A percentile compares a stretch with the other conserved stretches of the same genome.
These are phyloP conservation scores for Rapana venosa DNA, from an alignment of 2,888 invertebrate species.

Conservation along the genomic window DNA sequence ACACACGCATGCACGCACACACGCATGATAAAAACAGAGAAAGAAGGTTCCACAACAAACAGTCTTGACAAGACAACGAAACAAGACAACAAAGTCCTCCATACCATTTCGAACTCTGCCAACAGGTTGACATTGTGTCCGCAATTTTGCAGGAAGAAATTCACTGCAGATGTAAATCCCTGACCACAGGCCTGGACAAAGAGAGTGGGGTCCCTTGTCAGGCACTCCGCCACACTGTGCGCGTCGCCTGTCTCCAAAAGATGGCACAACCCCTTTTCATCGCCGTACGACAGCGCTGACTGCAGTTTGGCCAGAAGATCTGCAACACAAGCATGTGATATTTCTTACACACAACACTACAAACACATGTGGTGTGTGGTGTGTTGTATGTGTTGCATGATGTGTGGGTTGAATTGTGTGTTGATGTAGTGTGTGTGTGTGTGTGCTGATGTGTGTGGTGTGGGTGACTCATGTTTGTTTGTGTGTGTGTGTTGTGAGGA, in stretches of 20 bases:
- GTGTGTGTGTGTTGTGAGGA: not conserved
- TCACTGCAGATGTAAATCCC: not conserved
- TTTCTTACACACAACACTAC: not conserved
- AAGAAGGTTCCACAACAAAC: not conserved
- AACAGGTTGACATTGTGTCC: not conserved
- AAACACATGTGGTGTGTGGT: not conserved
- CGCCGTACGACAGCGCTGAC: not conserved
- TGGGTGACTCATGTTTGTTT: not conserved
- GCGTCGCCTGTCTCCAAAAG: not conserved
- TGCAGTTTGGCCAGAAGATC: not conserved
- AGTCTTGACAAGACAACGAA: not conserved
- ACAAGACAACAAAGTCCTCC: not conserved
- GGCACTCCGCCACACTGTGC: not conserved
- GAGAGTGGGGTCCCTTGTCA: constrained; percentile 9
- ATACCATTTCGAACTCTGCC: constrained; percentile 24
- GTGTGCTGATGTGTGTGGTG: not conserved
- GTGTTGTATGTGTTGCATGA: not conserved
- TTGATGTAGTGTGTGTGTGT: not conserved
- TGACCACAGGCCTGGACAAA: constrained; percentile 6
- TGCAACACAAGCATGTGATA: not conserved
- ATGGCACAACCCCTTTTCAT: constrained; percentile 17
- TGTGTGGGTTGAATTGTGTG: not conserved
- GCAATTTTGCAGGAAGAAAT: not conserved
- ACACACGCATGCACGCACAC: constrained; percentile 11
- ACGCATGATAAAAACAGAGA: not conserved